phyloP scores from a whole-genome alignment of 2,888 invertebrate species.

The Iselma pallidipennis region DNA sequence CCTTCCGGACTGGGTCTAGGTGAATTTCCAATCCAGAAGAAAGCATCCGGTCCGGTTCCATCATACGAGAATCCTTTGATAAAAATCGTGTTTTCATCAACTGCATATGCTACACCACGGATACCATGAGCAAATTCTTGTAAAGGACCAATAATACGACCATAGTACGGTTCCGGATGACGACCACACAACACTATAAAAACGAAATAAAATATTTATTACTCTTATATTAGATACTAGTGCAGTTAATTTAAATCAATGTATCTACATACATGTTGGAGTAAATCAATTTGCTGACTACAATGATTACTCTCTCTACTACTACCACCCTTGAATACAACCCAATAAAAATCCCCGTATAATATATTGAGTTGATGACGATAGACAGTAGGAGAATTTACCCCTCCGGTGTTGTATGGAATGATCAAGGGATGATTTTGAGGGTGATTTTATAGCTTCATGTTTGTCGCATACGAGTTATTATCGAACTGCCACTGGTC shows the following conservation, averaged over 20 bases:
- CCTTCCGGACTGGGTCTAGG: slow-evolving; percentile 81
- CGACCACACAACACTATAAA: slow-evolving; percentile 45
- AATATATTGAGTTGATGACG: slow-evolving; percentile 53
- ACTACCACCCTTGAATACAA: slow-evolving; percentile 51
- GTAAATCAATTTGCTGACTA: slow-evolving; percentile 55
- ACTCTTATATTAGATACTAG: slow-evolving; percentile 19
- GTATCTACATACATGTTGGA: too few relatives aligned
- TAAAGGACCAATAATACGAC: slow-evolving; percentile 74
- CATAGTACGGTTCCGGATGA: slow-evolving; percentile 71
- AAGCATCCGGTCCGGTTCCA: slow-evolving; percentile 85
- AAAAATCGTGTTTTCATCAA: slow-evolving; percentile 86
- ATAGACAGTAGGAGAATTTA: slow-evolving; percentile 1
- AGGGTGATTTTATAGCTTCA: slow-evolving; percentile 44
- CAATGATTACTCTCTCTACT: slow-evolving; percentile 46
- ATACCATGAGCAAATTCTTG: slow-evolving; percentile 78
- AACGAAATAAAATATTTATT: slow-evolving; percentile 6
- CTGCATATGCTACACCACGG: slow-evolving; percentile 81
- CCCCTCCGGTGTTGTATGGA: slow-evolving; percentile 5
- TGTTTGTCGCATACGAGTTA: slow-evolving; percentile 44
- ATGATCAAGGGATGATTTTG: slow-evolving; percentile 32
- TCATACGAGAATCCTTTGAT: slow-evolving; percentile 88
- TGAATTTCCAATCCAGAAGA: slow-evolving; percentile 88
- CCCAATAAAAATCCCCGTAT: slow-evolving; percentile 56
- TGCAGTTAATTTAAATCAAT: too few relatives aligned
- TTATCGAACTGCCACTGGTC: slow-evolving; percentile 12